phyloP scores from a whole-genome alignment of 2,113 vertebrate genomes.

The Microcebus tavaratra region DNA sequence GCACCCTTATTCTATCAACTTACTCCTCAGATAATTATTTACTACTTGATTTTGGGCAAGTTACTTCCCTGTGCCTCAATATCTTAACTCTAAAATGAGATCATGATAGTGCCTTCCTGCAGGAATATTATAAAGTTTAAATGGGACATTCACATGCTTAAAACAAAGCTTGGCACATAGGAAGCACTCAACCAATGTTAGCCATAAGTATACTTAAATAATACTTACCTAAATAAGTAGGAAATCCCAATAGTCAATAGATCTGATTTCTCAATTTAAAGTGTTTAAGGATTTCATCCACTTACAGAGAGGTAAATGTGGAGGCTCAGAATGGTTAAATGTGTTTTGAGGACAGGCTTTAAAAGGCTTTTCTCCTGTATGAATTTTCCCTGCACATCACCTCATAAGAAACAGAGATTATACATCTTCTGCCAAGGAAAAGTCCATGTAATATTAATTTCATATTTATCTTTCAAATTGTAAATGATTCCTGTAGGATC shows the following conservation, averaged over 20 bases:
- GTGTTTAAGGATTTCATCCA: neutral
- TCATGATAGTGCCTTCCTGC: neutral
- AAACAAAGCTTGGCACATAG: neutral
- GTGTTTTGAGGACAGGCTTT: neutral
- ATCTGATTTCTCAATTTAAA: neutral
- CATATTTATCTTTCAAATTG: constrained; percentile 1
- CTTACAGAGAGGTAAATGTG: neutral
- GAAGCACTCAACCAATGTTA: neutral
- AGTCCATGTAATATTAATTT: neutral
- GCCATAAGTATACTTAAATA: neutral
- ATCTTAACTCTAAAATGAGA: neutral
- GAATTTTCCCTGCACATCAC: neutral
- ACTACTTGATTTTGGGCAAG: neutral
- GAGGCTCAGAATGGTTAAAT: neutral
- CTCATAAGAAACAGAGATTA: neutral
- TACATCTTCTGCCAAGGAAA: neutral
- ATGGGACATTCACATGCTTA: neutral
- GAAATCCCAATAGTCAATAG: constrained; percentile 1
- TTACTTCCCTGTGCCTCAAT: neutral
- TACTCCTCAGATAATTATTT: neutral
- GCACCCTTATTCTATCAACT: neutral
- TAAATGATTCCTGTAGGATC: neutral
- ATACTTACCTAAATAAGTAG: neutral
- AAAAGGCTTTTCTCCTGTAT: neutral
- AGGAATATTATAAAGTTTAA: neutral